These are phyloP conservation scores for Carassius carassius DNA, from an alignment of 2,113 vertebrate species.

Conservation along the genomic window DNA sequence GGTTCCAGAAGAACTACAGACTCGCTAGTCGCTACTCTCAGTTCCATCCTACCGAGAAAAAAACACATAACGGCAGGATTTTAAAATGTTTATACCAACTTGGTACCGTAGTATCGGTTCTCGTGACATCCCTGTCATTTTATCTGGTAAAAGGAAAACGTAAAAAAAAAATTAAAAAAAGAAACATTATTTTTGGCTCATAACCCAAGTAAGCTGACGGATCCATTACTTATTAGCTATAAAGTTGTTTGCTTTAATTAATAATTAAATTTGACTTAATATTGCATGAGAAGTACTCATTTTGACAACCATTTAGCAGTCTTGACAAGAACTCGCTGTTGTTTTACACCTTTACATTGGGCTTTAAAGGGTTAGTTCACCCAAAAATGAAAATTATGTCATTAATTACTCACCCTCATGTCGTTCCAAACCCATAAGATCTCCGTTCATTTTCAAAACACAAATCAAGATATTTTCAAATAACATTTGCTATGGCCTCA, in stretches of 20 bases:
- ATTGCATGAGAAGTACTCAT: not conserved
- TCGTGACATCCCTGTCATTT: not conserved
- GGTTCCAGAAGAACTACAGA: no score
- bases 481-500: not conserved
- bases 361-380: not conserved
- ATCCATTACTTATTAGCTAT: not conserved
- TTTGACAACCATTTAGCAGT: not conserved
- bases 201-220: not conserved
- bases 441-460: no score
- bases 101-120: no score
- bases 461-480: not conserved
- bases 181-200: not conserved
- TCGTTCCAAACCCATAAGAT: no score
- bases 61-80: no score
- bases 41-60: no score
- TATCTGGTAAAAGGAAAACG: not conserved
- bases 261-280: not conserved
- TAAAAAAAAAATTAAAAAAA: no score
- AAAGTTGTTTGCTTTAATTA: not conserved
- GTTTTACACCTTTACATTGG: not conserved
- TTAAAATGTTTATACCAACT: no score
- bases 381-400: no score
- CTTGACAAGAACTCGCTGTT: not conserved
- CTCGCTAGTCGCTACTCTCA: no score
- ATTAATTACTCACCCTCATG: no score